Base-by-base conservation (phyloP, 2,113 vertebrate species). In the Marmota flaviventris region DNA sequence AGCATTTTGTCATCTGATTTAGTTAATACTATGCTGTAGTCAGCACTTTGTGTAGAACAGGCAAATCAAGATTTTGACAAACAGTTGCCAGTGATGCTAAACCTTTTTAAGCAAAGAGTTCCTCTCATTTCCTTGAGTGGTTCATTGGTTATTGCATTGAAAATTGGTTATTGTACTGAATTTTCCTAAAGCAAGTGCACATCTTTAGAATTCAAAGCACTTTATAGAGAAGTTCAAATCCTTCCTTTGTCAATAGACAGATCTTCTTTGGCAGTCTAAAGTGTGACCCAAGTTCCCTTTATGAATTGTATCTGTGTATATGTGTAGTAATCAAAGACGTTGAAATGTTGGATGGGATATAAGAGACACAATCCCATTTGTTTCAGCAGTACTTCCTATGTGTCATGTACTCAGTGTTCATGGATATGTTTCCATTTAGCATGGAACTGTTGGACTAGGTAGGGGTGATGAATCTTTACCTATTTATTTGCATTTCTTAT, bases 131-230 rank as follows among this genome's bases (percentile, higher is more conserved):
- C 56, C 34, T 79, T 75, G 77, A 77, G 22, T 65, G 65, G 34
- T 69, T 90, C 89, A 72, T 93, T 18, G 70, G 10, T 70, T 72
- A 77, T 45, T 75, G 13, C 89, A 39, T 39, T 53, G 24, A 78
- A 82, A 77, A 56, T 77, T 18, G 51, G 39, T 83, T 45, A 45
- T 45, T 45, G 8, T 45, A 45, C 45, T 89, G 69, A 78, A 73
- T 45, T 72, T 93, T 13, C 9, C 22, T 81, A 83, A 82, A 39
- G 29, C 37, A 32, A 86, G 22, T 39, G 7, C 20, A 89, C 48
- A 24, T 48, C 70, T 89, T 91, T 63, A 96, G 87, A 89, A 85
- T 61, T 89, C 58, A 93, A 93, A 85, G 32, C 45, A 84, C 39
- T 93, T 85, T 45, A 53, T 53, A 78, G 78, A 82, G 53, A 12